Conservation (phyloP, 2,797 vertebrate species). For the Cuculus canorus region DNA sequence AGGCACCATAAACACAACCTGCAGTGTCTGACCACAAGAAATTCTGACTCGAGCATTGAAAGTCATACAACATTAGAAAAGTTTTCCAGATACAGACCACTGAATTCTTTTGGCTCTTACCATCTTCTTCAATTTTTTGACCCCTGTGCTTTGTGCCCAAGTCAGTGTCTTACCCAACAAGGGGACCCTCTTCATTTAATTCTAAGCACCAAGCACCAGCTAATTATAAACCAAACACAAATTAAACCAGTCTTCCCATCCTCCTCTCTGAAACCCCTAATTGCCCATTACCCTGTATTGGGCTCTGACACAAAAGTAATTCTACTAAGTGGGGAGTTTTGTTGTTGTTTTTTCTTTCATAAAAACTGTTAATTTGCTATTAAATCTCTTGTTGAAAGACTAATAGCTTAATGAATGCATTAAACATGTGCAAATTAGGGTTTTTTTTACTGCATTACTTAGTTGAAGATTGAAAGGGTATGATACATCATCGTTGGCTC, state of each 20-base stretch:
- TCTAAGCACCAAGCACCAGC: slow-evolving; percentile 30
- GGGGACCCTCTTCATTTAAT: slow-evolving; percentile 51
- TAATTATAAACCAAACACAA: slow-evolving; percentile 70
- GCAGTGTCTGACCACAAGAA: background rate
- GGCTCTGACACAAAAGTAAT: slow-evolving; percentile 64
- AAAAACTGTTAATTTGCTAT: slow-evolving; percentile 80
- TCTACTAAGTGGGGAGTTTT: slow-evolving; percentile 66
- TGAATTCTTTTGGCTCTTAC: background rate
- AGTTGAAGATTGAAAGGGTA: slow-evolving; percentile 75
- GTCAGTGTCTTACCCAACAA: background rate
- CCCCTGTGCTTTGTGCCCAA: background rate
- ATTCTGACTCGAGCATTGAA: background rate
- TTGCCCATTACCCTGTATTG: slow-evolving; percentile 63
- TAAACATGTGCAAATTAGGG: slow-evolving; percentile 80
- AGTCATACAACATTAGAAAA: fast-evolving
- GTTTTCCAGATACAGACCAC: background rate
- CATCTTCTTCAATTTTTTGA: background rate
- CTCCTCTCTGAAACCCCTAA: slow-evolving; percentile 61
- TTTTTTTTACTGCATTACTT: slow-evolving; percentile 73
- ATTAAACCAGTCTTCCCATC: slow-evolving; percentile 60
- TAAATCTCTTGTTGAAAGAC: slow-evolving; percentile 81
- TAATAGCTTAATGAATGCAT: slow-evolving; percentile 81
- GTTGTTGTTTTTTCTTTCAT: slow-evolving; percentile 72
- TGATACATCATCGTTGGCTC: slow-evolving; percentile 75
- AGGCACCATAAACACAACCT: background rate